Evolutionary conservation across 30 jellyfish, hydroid and myxozoan genomes (phyloP).

Genomic region (Hydractinia symbiolongicarpus): DNA sequence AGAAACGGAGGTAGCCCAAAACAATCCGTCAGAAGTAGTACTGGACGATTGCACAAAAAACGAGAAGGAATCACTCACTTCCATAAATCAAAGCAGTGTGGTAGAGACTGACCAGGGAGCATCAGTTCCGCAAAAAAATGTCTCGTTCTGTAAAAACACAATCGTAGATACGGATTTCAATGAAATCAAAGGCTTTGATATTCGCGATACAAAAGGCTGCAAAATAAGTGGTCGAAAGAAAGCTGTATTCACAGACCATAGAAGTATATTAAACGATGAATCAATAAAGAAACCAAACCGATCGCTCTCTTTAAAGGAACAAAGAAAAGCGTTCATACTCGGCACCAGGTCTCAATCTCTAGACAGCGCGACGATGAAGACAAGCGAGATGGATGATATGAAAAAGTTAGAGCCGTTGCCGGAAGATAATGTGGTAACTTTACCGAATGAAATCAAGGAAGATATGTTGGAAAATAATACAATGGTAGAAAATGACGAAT

Average conservation of each 20-base stretch:
- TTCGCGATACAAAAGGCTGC: constrained; percentile 2
- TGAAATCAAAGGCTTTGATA: constrained; percentile 11
- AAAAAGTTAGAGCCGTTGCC: no score
- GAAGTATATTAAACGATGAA: constrained; percentile 2
- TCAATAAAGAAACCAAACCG: not conserved
- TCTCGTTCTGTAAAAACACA: not conserved
- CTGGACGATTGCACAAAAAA: not conserved
- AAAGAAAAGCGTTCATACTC: constrained; percentile 2
- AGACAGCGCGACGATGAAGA: not conserved
- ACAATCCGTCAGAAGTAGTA: not conserved
- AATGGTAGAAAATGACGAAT: not conserved
- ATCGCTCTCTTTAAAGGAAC: not conserved
- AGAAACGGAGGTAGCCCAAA: not conserved
- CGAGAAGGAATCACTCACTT: no score
- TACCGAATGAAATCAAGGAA: not conserved
- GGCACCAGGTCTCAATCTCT: constrained; percentile 4
- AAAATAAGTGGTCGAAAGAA: constrained; percentile 22
- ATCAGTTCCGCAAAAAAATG: not conserved
- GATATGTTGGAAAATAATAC: not conserved
- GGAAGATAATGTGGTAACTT: no score
- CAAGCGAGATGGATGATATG: not conserved
- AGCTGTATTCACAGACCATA: constrained; percentile 30
- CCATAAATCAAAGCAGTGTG: not conserved
- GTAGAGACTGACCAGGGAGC: not conserved
- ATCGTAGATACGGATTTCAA: not conserved